Evolutionary conservation across 2,797 vertebrate genomes (phyloP).

Genomic region (Borostomias antarcticus): DNA sequence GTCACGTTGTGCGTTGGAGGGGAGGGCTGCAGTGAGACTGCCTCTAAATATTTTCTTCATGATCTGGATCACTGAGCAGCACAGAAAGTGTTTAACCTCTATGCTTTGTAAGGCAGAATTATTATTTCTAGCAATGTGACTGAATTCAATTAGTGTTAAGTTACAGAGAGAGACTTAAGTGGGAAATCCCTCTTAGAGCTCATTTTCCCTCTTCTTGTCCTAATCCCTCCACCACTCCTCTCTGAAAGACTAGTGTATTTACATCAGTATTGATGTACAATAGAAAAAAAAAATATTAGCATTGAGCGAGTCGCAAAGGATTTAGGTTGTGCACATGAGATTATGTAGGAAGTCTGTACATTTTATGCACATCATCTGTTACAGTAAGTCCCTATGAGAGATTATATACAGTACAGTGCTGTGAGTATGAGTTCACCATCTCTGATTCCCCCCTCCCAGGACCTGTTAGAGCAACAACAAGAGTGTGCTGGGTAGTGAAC

Average conservation of each 20-base stretch:
- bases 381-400: neutral
- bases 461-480: neutral
- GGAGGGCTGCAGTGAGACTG: constrained; percentile 56
- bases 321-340: constrained; percentile 47
- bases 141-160: constrained; percentile 78
- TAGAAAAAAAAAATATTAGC: constrained; percentile 69
- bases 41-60: constrained; percentile 79
- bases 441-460: neutral
- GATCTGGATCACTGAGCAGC: constrained; percentile 80
- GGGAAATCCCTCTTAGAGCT: constrained; percentile 74
- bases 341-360: constrained; percentile 37
- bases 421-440: neutral
- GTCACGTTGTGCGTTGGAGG: constrained; percentile 29
- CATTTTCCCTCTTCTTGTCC: constrained; percentile 67
- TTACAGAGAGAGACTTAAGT: constrained; percentile 74
- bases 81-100: constrained; percentile 80
- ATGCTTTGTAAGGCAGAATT: constrained; percentile 81
- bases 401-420: constrained; percentile 12
- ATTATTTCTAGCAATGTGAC: constrained; percentile 73
- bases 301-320: constrained; percentile 60
- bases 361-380: constrained; percentile 16
- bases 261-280: constrained; percentile 78
- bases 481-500: neutral
- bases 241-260: constrained; percentile 69
- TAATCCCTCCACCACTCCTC: constrained; percentile 70